Conservation (phyloP, 2,888 invertebrate species). For the Netelia inedita region DNA sequence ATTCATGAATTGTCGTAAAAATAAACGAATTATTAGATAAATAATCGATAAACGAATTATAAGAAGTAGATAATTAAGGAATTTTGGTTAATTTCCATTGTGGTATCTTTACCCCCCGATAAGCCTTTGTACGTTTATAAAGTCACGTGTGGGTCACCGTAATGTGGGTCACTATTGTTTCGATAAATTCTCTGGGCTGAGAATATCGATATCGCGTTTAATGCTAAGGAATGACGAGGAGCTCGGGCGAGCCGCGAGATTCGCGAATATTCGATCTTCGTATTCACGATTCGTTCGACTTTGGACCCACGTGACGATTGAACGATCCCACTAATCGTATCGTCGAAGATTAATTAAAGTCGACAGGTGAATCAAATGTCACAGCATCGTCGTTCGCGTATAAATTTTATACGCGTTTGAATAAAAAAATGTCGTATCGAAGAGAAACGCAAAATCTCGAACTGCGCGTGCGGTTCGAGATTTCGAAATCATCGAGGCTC, state of each 20-base stretch:
- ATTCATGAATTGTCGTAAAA: too few relatives aligned
- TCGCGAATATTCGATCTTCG: conserved; percentile 15
- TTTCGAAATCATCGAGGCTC: too few relatives aligned
- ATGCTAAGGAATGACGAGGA: neutral
- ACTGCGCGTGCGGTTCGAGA: too few relatives aligned
- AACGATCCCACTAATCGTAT: conserved; percentile 37
- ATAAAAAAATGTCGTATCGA: neutral
- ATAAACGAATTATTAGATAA: too few relatives aligned
- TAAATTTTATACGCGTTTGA: conserved; percentile 7
- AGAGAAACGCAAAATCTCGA: neutral
- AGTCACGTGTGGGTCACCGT: neutral
- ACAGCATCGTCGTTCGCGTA: conserved; percentile 13
- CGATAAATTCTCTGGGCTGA: neutral
- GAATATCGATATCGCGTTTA: neutral
- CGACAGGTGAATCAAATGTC: conserved; percentile 35
- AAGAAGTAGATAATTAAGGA: neutral
- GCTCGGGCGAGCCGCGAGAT: neutral
- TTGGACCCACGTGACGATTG: conserved; percentile 47
- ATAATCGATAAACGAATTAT: neutral
- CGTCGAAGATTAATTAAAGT: conserved; percentile 44
- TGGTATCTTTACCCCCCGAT: neutral
- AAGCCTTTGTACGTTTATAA: neutral
- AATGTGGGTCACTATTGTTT: neutral
- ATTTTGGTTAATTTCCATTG: neutral
- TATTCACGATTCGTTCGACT: conserved; percentile 36